These are phyloP conservation scores for Trachythela sp. DNA, from an alignment of 64 coral and sea anemone species.

Conservation along the genomic window DNA sequence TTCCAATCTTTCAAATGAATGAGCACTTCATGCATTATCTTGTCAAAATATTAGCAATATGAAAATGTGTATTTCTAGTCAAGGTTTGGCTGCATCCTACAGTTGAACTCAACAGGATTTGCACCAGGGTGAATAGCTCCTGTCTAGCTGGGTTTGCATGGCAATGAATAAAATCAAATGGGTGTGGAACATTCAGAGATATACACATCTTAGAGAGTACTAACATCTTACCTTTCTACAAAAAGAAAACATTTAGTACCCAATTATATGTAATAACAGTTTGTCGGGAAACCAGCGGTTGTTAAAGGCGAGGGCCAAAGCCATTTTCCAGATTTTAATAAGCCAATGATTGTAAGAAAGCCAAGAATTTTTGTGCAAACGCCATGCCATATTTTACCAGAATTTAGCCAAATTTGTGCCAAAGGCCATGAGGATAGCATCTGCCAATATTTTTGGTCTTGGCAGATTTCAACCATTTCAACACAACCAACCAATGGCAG, in stretches of 20 bases:
- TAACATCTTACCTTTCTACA: neutral
- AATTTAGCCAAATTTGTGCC: neutral
- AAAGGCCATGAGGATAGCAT: neutral
- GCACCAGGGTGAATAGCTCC: no score
- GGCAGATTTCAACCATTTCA: neutral
- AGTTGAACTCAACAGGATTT: no score
- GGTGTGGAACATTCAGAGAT: no score
- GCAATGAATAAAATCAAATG: no score
- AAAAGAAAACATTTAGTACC: conserved; percentile 2
- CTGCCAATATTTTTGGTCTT: neutral
- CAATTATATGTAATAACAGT: neutral
- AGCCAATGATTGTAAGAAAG: no score
- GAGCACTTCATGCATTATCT: no score
- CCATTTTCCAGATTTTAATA: neutral
- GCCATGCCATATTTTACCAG: neutral
- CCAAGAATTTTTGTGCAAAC: neutral
- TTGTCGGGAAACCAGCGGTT: neutral
- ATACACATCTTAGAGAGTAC: no score
- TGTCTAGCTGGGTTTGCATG: no score
- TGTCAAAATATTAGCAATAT: no score
- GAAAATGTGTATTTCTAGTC: no score
- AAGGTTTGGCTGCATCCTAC: no score
- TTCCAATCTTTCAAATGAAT: no score
- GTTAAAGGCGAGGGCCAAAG: neutral
- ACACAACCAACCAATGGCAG: neutral